Conservation (phyloP, 2,888 invertebrate genomes). For the Synergus japonicus region DNA sequence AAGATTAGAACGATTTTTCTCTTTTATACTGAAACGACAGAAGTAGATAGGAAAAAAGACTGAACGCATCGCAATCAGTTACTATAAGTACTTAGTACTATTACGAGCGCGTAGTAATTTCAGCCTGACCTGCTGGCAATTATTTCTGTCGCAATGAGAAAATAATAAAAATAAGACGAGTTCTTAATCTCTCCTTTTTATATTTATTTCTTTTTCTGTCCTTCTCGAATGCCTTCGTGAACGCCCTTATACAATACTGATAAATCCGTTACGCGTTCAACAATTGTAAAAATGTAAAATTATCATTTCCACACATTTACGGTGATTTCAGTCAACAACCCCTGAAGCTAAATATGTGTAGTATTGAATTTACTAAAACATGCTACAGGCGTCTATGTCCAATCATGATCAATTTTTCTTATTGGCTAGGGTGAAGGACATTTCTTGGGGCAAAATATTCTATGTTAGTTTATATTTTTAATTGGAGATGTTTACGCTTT, state of each 20-base stretch:
- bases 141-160: slow-evolving; percentile 58
- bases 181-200: slow-evolving; percentile 22
- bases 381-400: background rate
- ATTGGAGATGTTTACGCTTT: background rate
- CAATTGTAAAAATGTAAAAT: slow-evolving; percentile 11
- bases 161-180: slow-evolving; percentile 48
- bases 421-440: background rate
- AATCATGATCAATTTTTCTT: background rate
- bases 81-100: background rate
- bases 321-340: background rate
- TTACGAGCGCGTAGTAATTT: slow-evolving; percentile 46
- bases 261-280: background rate
- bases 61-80: slow-evolving; percentile 30
- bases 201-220: background rate
- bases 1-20: background rate
- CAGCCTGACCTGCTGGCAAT: slow-evolving; percentile 48
- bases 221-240: background rate
- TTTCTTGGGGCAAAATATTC: slow-evolving; percentile 4
- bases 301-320: background rate
- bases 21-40: background rate
- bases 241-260: background rate
- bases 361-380: background rate
- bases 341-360: slow-evolving; percentile 23
- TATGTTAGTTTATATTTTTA: background rate
- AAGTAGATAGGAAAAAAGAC: background rate